Percentiles rank a stretch among this genome's conserved stretches.
These are phyloP conservation scores for Peromyscus leucopus DNA, from an alignment of 2,113 vertebrate genomes.

Conservation along the genomic window DNA sequence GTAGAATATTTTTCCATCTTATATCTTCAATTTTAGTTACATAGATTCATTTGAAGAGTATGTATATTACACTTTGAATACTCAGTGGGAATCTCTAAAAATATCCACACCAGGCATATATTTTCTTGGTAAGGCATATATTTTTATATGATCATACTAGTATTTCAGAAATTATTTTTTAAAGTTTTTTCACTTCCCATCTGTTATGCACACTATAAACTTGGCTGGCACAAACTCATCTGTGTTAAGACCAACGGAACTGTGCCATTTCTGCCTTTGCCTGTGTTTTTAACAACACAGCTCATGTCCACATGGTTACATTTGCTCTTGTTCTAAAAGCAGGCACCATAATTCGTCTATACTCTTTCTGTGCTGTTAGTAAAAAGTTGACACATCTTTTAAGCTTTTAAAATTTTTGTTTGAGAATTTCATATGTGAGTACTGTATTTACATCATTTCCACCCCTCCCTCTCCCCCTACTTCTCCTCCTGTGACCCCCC, in stretches of 20 bases:
- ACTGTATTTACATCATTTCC: background rate
- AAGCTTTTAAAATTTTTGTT: background rate
- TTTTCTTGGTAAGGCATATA: background rate
- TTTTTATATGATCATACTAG: slow-evolving; percentile 43
- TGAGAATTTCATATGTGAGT: background rate
- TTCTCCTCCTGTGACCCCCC: background rate
- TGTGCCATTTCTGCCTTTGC: slow-evolving; percentile 68
- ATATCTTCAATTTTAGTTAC: slow-evolving; percentile 28
- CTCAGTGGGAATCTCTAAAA: background rate
- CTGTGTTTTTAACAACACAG: slow-evolving; percentile 65
- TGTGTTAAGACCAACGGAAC: slow-evolving; percentile 43
- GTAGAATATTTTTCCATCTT: background rate
- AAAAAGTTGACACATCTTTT: slow-evolving; percentile 20
- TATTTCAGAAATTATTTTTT: slow-evolving; percentile 39
- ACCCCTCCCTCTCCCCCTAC: background rate
- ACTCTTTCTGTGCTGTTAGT: slow-evolving; percentile 44
- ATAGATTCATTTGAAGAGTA: background rate
- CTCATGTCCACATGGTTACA: slow-evolving; percentile 69
- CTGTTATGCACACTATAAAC: slow-evolving; percentile 62
- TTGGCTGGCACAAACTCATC: background rate
- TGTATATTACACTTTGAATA: background rate
- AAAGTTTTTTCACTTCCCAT: slow-evolving; percentile 50
- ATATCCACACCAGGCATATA: background rate
- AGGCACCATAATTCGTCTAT: background rate
- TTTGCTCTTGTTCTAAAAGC: slow-evolving; percentile 67